Evolutionary conservation across 1,140 invertebrate genomes (phyloP).

Genomic region (Philotrypesis tridentata): DNA sequence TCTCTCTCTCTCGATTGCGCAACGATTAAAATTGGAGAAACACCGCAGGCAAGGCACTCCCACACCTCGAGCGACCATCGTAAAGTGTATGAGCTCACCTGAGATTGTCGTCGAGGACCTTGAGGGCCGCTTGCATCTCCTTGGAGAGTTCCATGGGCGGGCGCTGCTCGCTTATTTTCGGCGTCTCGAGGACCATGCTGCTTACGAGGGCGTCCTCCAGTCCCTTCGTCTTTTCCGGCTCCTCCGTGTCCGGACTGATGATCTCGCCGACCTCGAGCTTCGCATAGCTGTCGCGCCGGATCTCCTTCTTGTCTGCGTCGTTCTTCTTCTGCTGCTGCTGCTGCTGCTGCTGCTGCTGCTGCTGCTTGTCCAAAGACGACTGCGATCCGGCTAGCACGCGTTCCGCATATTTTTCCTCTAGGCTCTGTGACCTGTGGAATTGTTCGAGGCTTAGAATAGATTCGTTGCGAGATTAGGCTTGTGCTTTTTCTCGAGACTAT

Average conservation of each 20-base stretch:
- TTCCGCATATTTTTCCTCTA: conserved; percentile 33
- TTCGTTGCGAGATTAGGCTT: not conserved
- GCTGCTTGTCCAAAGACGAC: conserved; percentile 15
- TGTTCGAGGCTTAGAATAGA: not conserved
- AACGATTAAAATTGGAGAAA: too few relatives aligned
- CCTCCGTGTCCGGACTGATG: not conserved
- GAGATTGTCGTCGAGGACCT: conserved; percentile 86
- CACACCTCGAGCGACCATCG: not conserved
- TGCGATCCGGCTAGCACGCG: conserved; percentile 7
- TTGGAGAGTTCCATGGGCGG: conserved; percentile 36
- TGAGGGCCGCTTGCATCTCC: conserved; percentile 85
- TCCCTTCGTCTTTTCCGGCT: conserved; percentile 4
- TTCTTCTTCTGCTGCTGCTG: not conserved
- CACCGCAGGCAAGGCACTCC: too few relatives aligned
- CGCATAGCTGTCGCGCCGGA: not conserved
- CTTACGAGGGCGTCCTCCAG: conserved; percentile 4
- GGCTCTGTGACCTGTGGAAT: conserved; percentile 25
- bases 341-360: not conserved
- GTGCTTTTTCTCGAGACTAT: too few relatives aligned
- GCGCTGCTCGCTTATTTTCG: not conserved
- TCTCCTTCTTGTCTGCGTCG: not conserved
- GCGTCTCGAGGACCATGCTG: conserved; percentile 45
- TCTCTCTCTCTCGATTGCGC: too few relatives aligned
- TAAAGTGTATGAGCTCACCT: conserved; percentile 56
- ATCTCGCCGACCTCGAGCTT: not conserved